Evolutionary conservation across 1,140 invertebrate species (phyloP), one percentile per base, ranked within the genome.

Genomic region (Drosophila sproati): DNA sequence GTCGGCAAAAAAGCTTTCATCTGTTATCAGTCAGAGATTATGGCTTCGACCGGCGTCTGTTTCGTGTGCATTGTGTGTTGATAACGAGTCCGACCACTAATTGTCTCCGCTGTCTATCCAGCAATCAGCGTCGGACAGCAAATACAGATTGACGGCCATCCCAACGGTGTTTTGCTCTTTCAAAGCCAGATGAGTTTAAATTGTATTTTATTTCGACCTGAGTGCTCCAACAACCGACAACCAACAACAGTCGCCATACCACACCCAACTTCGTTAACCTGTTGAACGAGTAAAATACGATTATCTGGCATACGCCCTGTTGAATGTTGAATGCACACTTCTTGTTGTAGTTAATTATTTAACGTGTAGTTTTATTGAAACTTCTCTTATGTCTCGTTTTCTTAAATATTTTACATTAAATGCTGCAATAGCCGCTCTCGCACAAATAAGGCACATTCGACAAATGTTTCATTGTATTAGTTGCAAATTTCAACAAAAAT

Each of bases 21-120:
- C 34, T 55, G 54, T 76, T 76, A 76, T 76, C 73, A 76, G 68
- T 37, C 54, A 48, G 12, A 62, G 64, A 68, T 73, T 47, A 61
- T 28, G 64, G 39, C 6, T 37, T 37, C 55, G 72, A 12, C 55
- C 62, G 62, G 70, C 45, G 8, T 32, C 20, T 29, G 45, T 12
- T 28, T 48, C 54, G 39, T 34, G 35, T 69, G 51, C 52, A 62
- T 57, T 31, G 10, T 34, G 60, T 76, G 57, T 34, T 37, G 73
- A 76, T 76, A 72, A 75, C 63, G 48, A 52, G 55, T 29, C 47
- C 62, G 55, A 47, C 31, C 63, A 45, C 55, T 52, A 68, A 48
- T 50, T 39, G 45, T 20, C 56, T 52, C 66, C 32, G 31, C 68
- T 54, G 59, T 45, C 50, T 56, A 7, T 35, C 43, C 72, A 63